Conservation (phyloP, 2,888 invertebrate genomes). For the Thyatira batis region DNA sequence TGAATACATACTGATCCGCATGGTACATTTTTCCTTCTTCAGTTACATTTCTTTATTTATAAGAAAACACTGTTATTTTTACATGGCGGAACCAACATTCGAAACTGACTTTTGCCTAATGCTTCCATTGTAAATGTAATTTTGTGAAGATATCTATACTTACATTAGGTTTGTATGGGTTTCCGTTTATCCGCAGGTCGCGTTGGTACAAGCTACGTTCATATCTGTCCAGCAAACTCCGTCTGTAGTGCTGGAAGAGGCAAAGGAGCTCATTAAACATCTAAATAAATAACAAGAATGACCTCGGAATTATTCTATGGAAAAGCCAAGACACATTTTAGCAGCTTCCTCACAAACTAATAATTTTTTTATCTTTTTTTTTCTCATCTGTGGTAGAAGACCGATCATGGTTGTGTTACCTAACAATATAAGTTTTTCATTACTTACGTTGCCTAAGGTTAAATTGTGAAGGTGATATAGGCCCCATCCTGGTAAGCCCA, state of each 20-base stretch:
- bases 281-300: too few species aligned
- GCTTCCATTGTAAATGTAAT: too few species aligned
- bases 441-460: constrained; percentile 84
- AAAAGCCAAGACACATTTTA: constrained; percentile 4
- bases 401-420: constrained; percentile 46
- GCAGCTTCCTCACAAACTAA: too few species aligned
- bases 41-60: too few species aligned
- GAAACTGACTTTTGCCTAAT: too few species aligned
- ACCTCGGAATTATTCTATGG: constrained; percentile 24
- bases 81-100: too few species aligned
- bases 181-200: constrained; percentile 82
- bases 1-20: too few species aligned
- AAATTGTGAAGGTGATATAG: constrained; percentile 84
- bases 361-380: constrained; percentile 7
- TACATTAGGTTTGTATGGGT: constrained; percentile 84
- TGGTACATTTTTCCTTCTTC: too few species aligned
- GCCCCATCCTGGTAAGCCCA: constrained; percentile 84
- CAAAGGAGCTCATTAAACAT: too few species aligned
- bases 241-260: constrained; percentile 79
- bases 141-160: too few species aligned
- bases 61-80: too few species aligned
- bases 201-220: constrained; percentile 82
- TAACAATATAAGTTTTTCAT: constrained; percentile 60
- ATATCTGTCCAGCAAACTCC: constrained; percentile 76
- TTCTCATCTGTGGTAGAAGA: constrained; percentile 9